Base-by-base conservation (phyloP, 2,113 vertebrate species). In the Platichthys stellatus region DNA sequence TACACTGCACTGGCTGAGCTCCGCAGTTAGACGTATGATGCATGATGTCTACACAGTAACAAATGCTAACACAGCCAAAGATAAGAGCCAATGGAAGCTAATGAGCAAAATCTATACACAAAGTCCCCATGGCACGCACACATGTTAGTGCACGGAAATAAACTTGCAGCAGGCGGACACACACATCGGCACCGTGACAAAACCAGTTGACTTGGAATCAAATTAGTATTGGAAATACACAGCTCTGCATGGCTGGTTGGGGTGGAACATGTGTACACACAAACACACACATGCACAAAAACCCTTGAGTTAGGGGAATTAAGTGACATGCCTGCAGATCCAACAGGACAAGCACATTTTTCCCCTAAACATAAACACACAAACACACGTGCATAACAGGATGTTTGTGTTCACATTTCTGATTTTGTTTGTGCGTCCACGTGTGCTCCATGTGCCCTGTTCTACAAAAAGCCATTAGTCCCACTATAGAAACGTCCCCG, bases 171-270 rank as follows among this genome's bases (percentile, higher is more conserved):
- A 54, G 49, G 4, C 4, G 72, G 74, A 62, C 43, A 6, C 47
- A 58, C 38, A 13, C 23, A 58, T 64, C 65, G 72, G 35, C 51
- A 77, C 69, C 54, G 63, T 14, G 51, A 70, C 67, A 67, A 76
- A 85, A 76, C 73, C 59, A 47, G 71, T 59, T 71, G 72, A 74
- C 63, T 72, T 63, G 53, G 77, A 88, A 84, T 66, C 21, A 71
- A 72, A 87, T 82, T 76, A 86, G 74, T 74, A 86, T 72, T 43
- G 59, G 60, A 18, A 63, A 84, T 45, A 14, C 45, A 9, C 31
- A 51, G 74, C 71, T 38, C 28, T 74, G 20, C 66, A 62, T 69
- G 38, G 66, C 64, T 77, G 53, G 21, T 40, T 40, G 38, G 57
- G 28, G 23, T 56, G 59, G 28, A 9, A 38, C 35, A 38, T 38